Conservation (phyloP, 1,140 invertebrate genomes). For the Cydia pomonella region DNA sequence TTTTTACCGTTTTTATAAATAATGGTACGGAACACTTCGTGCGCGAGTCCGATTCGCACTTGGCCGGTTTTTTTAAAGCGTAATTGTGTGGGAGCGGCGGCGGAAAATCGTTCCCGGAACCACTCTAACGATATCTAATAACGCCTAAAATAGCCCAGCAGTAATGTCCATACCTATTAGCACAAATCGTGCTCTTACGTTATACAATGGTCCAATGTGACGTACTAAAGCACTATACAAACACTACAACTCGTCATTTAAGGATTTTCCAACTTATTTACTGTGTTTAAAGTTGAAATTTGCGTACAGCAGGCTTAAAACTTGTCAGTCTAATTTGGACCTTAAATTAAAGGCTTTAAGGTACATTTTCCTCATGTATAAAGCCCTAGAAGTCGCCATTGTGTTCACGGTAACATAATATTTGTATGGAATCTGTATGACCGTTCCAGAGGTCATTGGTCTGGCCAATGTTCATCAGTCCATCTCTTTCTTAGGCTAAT, state of each 20-base stretch:
- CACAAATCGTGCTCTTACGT: background rate
- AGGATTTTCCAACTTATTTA: background rate
- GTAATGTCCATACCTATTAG: slow-evolving; percentile 11
- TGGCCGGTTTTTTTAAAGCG: no score
- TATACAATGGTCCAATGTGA: background rate
- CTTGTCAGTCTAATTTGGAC: background rate
- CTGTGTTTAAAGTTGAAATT: background rate
- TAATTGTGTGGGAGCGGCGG: no score
- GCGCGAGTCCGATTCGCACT: no score
- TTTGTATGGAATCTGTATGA: slow-evolving; percentile 11
- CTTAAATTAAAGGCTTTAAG: background rate
- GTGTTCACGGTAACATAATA: background rate
- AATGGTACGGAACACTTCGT: no score
- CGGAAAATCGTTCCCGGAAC: background rate
- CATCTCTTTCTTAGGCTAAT: background rate
- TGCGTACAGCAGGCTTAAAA: background rate
- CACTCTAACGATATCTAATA: slow-evolving; percentile 2
- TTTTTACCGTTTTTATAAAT: no score
- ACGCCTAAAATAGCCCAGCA: background rate
- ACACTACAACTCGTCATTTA: background rate
- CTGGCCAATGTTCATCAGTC: background rate
- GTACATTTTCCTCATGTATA: background rate
- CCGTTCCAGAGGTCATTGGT: slow-evolving; percentile 2
- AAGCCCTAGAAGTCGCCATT: background rate
- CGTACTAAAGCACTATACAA: background rate